Percentiles rank a stretch among this genome's conserved stretches.
These are phyloP conservation scores for Pterostichus madidus DNA, from an alignment of 2,888 invertebrate species.

Conservation along the genomic window DNA sequence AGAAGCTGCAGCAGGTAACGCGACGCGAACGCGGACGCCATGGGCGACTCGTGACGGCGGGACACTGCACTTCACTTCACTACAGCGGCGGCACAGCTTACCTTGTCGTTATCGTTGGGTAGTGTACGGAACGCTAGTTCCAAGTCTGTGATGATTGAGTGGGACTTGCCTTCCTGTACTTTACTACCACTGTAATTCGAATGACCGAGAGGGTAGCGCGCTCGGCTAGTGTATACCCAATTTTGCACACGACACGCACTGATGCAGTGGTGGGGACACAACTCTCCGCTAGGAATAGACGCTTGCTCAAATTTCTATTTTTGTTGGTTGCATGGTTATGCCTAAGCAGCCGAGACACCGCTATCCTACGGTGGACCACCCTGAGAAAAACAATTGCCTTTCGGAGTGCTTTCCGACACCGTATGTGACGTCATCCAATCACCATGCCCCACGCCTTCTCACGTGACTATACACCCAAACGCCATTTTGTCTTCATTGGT, in stretches of 20 bases:
- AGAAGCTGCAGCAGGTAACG: constrained; percentile 22
- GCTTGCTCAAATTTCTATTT: constrained; percentile 79
- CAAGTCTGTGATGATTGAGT: constrained; percentile 68
- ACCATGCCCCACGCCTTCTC: not conserved
- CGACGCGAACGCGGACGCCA: constrained; percentile 7
- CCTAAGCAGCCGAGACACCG: not conserved
- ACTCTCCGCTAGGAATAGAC: constrained; percentile 77
- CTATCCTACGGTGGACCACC: constrained; percentile 42
- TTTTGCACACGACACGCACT: constrained; percentile 81
- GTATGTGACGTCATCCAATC: constrained; percentile 1
- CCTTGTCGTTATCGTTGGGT: constrained; percentile 77
- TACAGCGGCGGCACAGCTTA: constrained; percentile 70
- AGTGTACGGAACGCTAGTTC: constrained; percentile 72
- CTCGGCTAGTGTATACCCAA: constrained; percentile 81
- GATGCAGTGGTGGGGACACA: constrained; percentile 68
- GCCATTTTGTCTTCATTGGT: not conserved
- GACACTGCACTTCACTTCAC: constrained; percentile 26
- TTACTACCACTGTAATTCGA: constrained; percentile 82
- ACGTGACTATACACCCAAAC: constrained; percentile 14
- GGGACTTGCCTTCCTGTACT: constrained; percentile 78
- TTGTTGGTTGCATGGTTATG: constrained; percentile 76
- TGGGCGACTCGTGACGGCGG: constrained; percentile 3
- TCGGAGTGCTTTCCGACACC: constrained; percentile 3
- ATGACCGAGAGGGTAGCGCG: constrained; percentile 79
- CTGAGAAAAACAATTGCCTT: constrained; percentile 56